Evolutionary conservation across 2,888 invertebrate species (phyloP), one percentile per base, ranked within the genome.

Genomic region (Rosalia funebris): DNA sequence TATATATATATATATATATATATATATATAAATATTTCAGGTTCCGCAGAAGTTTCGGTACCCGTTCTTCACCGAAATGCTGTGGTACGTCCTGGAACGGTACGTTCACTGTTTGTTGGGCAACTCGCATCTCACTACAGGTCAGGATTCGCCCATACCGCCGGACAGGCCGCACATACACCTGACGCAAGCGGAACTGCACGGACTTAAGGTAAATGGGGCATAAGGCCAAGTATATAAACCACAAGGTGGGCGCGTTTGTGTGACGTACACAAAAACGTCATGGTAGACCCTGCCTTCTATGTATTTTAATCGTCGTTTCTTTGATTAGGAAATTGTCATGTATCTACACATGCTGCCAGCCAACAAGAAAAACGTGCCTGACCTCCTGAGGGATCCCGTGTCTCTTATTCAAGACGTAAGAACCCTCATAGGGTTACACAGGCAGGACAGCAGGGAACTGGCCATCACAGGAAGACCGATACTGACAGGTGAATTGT

Each of bases 31-130:
- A n/a, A n/a, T 39, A 2, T 73, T 76, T 39, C 81, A 92, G 91
- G 97, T 98, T 34, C 96, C 97, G 0, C 92, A 94, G 74, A 97
- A 98, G 84, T 98, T 97, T 83, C 91, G 98, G 0, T 98, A 98
- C 81, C 98, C 98, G 0, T 98, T 97, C 84, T 98, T 96, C 83
- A 95, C 95, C 10, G 98, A 98, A 83, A 96, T 98, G 91, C 84
- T 96, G 60, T 98, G 98, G 97, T 98, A 98, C 83, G 96, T 97
- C 36, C 83, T 98, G 69, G 96, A 96, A 73, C 88, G 95, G 37
- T 98, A 98, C 81, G 94, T 97, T 31, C 89, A 89, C 71, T 92
- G 93, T 57, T 82, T 98, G 50, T 83, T 96, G 56, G 96, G 96
- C 0, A 87, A 91, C 61, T 90, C 91, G 39, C 95, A 95, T 80